These are phyloP conservation scores for Burhinus oedicnemus DNA, from an alignment of 2,113 vertebrate genomes.

Conservation along the genomic window DNA sequence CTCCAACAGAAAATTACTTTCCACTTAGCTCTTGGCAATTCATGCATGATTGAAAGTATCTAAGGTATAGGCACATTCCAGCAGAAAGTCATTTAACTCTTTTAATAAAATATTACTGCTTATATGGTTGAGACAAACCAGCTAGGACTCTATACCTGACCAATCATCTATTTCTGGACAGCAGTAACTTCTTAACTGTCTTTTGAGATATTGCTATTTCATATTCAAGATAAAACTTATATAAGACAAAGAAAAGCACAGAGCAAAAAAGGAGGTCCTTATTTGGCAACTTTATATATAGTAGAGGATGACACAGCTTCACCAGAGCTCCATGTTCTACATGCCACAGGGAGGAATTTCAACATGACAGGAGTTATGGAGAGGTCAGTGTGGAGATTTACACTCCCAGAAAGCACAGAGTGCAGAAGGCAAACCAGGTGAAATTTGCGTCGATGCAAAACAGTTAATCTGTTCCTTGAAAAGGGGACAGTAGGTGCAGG, in stretches of 20 bases:
- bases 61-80: neutral
- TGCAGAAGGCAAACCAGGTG: neutral
- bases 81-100: neutral
- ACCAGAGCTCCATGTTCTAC: neutral
- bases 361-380: neutral
- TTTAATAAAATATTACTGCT: neutral
- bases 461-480: neutral
- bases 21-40: neutral
- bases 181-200: neutral
- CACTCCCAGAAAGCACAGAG: neutral
- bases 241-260: neutral
- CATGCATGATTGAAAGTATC: neutral
- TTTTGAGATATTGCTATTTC: neutral
- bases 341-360: neutral
- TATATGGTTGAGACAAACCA: neutral
- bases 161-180: neutral
- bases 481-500: neutral
- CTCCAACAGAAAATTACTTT: neutral
- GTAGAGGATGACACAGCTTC: neutral
- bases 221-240: neutral
- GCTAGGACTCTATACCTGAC: neutral
- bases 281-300: neutral
- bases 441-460: rapidly evolving
- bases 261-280: neutral
- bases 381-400: neutral